Base-by-base conservation (phyloP, 2,888 invertebrate genomes). In the Mycogona germanica region DNA sequence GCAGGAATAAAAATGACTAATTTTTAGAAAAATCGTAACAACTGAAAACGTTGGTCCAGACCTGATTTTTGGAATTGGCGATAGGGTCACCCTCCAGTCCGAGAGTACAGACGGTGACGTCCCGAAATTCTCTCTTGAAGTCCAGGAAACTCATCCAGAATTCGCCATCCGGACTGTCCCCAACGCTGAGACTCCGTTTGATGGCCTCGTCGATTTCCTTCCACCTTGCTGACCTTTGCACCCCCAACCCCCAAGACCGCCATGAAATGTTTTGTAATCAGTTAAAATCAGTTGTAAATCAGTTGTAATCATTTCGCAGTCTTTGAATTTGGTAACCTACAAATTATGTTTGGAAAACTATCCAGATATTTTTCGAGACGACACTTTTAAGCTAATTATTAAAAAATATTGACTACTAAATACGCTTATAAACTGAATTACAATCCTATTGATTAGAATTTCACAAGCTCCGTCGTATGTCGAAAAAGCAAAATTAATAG, bases 111-210 rank as follows among this genome's bases (percentile, higher is more conserved):
- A 73, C 67, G 5, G 71, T 72, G 2, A 72, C 68, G 58, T 72
- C 71, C 48, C 69, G 67, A 61, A 73, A 73, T 57, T 73, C 68
- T 14, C 61, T 61, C 56, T 65, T 67, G 61, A 73, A 73, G 57
- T 73, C 73, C 30, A 63, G 58, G 59, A 66, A 72, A 12, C 66
- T 66, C 71, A 73, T 73, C 73, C 73, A 73, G 62, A 72, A 73
- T 60, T 73, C 73, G 2, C 73, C 73, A 58, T 73, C 72, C 23
- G 63, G 65, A 35, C 65, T 63, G 2, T 64, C 59, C 42, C 63
- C 62, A 44, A 67, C 60, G 7, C 66, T 64, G 45, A 73, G 61
- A 26, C 61, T 60, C 29, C 61, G 51, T 57, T 68, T 69, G 2
- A 66, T 68, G 1, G 64, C 62, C 5, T 66, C 65, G 55, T 68